Evolutionary conservation across 2,888 invertebrate species (phyloP).

Genomic region (Osedax frankpressi): DNA sequence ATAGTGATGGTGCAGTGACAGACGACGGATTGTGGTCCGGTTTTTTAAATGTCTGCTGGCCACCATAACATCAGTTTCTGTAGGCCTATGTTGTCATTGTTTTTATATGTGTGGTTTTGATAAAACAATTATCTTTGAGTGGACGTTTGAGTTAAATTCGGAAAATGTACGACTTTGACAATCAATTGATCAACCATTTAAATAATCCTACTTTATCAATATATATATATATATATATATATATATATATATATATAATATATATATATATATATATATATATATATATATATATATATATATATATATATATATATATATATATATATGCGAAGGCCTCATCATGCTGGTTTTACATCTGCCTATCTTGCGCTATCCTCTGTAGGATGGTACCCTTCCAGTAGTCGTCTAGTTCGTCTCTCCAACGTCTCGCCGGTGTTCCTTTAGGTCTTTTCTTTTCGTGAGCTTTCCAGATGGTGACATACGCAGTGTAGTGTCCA

Average conservation of each 20-base stretch:
- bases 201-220: too few species aligned
- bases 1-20: too few species aligned
- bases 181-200: background rate
- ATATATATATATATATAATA: too few species aligned
- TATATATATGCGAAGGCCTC: background rate
- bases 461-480: too few species aligned
- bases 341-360: background rate
- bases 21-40: background rate
- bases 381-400: background rate
- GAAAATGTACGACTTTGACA: background rate
- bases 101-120: background rate
- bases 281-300: too few species aligned
- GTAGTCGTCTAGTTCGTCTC: background rate
- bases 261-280: too few species aligned
- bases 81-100: background rate
- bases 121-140: background rate
- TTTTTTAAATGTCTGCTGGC: background rate
- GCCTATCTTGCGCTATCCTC: background rate
- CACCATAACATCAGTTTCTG: background rate
- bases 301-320: background rate
- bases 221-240: too few species aligned
- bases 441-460: background rate
- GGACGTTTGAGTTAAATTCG: background rate
- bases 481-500: background rate
- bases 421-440: slow-evolving; percentile 3